Conservation (phyloP, 2,113 vertebrate species). For the Xiphophorus couchianus region DNA sequence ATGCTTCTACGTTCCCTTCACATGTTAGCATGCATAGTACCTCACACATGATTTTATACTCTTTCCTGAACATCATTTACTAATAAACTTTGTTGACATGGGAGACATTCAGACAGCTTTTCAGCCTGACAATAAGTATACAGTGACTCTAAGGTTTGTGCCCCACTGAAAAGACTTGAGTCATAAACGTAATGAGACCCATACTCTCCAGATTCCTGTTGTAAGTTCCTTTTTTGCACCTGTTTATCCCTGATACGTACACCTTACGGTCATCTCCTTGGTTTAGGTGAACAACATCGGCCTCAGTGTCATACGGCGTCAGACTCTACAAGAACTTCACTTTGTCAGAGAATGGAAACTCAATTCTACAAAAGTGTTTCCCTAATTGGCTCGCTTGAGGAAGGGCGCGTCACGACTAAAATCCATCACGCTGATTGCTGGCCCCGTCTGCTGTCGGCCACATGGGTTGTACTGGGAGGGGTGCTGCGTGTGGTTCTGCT, state of each 20-base stretch:
- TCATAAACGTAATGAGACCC: too few species aligned
- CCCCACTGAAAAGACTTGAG: neutral
- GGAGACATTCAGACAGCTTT: constrained; percentile 44
- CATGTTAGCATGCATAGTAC: neutral
- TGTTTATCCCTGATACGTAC: too few species aligned
- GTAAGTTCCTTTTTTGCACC: too few species aligned
- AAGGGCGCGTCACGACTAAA: constrained; percentile 65
- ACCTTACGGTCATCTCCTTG: constrained; percentile 29
- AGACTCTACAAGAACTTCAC: constrained; percentile 38
- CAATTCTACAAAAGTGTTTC: constrained; percentile 47
- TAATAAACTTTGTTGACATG: constrained; percentile 48
- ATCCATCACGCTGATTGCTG: constrained; percentile 75
- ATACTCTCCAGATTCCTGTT: too few species aligned
- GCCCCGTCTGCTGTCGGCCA: constrained; percentile 60
- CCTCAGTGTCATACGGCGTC: constrained; percentile 31
- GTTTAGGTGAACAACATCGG: constrained; percentile 4
- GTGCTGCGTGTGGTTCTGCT: constrained; percentile 43
- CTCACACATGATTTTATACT: neutral
- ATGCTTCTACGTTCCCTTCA: neutral
- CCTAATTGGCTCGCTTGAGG: constrained; percentile 66
- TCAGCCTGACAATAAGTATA: constrained; percentile 28
- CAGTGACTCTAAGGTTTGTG: neutral
- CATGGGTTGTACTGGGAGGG: constrained; percentile 21
- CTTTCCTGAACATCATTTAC: constrained; percentile 43
- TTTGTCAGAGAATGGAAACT: constrained; percentile 34